These are phyloP conservation scores for Galagoides demidoff DNA, from an alignment of 2,797 vertebrate species.

Conservation along the genomic window DNA sequence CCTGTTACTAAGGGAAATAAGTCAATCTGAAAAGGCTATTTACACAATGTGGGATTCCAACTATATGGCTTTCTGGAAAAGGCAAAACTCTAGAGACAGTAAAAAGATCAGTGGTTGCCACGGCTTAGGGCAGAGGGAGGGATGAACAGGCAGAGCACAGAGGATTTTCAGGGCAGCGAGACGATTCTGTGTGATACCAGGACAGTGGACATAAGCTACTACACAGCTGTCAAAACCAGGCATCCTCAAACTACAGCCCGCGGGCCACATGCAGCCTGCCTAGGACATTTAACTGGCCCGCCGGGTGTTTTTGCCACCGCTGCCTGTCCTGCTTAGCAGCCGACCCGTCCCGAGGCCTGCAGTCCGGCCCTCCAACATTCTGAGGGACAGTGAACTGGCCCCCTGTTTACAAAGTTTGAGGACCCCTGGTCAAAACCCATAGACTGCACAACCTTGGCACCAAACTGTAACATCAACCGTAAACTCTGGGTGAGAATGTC, in stretches of 20 bases:
- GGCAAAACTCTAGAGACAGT: background rate
- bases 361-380: no score
- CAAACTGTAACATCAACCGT: background rate
- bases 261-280: no score
- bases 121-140: background rate
- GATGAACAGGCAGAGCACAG: background rate
- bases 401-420: no score
- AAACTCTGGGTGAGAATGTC: background rate
- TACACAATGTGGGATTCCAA: background rate
- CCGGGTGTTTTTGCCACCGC: no score
- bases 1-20: background rate
- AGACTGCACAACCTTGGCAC: background rate
- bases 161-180: background rate
- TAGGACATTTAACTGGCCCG: no score
- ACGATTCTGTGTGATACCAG: rapidly evolving
- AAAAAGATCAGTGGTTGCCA: background rate
- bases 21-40: background rate
- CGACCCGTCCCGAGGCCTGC: no score
- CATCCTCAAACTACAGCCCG: no score
- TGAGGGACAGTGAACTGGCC: no score
- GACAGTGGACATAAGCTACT: rapidly evolving
- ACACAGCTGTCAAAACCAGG: background rate
- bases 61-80: no score
- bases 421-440: background rate
- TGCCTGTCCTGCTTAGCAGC: no score